Conservation (phyloP, 2,113 vertebrate genomes). For the Balaenoptera acutorostrata region DNA sequence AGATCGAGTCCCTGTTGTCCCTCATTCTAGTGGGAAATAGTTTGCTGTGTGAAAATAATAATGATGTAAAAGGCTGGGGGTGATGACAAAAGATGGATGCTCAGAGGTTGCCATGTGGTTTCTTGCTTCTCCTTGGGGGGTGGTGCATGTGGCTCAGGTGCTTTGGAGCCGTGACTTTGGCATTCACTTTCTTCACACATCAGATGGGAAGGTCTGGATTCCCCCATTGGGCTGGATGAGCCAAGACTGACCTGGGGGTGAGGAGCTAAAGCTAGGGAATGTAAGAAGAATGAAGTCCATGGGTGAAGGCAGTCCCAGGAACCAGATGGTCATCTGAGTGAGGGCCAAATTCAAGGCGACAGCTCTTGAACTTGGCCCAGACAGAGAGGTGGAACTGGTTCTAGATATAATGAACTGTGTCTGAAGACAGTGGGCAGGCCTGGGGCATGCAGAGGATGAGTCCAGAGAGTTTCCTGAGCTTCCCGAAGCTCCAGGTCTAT, state of each 20-base stretch:
- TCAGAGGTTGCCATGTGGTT: accelerated
- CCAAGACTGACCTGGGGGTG: accelerated
- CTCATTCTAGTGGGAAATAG: neutral
- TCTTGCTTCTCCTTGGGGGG: neutral
- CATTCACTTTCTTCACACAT: accelerated
- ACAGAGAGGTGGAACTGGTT: neutral
- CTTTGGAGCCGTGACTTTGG: accelerated
- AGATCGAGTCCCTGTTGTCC: neutral
- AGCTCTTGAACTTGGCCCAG: neutral
- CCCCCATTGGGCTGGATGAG: too few species aligned
- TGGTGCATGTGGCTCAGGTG: accelerated
- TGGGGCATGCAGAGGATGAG: neutral
- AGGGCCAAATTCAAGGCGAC: neutral
- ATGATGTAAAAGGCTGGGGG: neutral
- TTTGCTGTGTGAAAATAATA: neutral
- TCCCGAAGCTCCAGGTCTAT: neutral
- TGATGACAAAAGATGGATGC: accelerated
- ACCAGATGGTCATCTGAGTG: accelerated
- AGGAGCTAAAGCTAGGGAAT: neutral
- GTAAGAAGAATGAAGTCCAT: neutral
- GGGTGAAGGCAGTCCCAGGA: neutral
- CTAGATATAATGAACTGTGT: neutral
- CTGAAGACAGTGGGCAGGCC: neutral
- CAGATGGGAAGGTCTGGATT: accelerated
- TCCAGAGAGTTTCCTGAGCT: neutral